Evolutionary conservation across 2,797 vertebrate genomes (phyloP).

Genomic region (Capromys pilorides): DNA sequence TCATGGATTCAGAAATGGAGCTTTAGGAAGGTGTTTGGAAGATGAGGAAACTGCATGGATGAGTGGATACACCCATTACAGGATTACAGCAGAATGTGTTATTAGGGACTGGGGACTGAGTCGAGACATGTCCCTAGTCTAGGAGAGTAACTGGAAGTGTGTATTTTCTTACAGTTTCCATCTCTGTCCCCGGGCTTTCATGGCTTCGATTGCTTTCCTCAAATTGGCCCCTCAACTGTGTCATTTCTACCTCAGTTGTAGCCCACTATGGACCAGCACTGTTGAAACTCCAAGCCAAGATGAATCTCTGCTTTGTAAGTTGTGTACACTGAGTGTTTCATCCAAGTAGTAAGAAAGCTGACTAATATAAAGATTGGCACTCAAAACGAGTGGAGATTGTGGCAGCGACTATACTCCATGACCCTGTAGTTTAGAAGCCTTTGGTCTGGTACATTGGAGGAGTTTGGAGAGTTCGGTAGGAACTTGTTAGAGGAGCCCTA

Average conservation of each 20-base stretch:
- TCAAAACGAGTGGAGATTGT: no score
- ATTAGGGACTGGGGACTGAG: neutral
- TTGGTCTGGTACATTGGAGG: neutral
- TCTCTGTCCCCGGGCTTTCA: no score
- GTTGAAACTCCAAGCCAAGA: neutral
- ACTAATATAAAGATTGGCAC: neutral
- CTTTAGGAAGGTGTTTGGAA: neutral
- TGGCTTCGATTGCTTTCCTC: neutral
- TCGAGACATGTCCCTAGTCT: neutral
- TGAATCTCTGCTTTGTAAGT: neutral
- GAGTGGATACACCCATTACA: neutral
- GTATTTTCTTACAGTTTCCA: neutral
- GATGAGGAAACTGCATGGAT: neutral
- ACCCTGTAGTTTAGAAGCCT: neutral
- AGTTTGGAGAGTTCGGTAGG: neutral
- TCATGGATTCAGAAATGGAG: neutral
- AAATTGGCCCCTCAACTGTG: neutral
- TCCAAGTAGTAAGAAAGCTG: neutral
- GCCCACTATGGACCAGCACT: no score
- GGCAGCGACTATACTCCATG: neutral
- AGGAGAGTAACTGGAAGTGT: no score
- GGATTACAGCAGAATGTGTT: neutral
- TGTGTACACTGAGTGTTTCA: neutral
- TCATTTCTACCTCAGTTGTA: neutral
- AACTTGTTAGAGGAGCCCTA: neutral